phyloP scores from a whole-genome alignment of 2,888 invertebrate species.

The Perdita meconis region DNA sequence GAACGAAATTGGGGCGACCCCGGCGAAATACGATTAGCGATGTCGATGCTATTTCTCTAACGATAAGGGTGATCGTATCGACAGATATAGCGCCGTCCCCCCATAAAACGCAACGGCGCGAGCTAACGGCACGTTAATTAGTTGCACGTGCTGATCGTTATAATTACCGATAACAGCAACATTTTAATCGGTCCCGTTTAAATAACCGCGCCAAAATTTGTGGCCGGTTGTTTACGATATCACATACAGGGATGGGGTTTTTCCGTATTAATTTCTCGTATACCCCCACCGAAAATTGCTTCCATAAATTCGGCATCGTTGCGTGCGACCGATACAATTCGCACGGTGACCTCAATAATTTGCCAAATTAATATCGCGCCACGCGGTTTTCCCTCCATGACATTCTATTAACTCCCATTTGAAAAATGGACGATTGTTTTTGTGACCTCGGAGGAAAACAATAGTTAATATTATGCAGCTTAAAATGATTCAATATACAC shows the following conservation, averaged over 20 bases:
- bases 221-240: slow-evolving; percentile 55
- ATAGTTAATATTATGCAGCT: too few species aligned
- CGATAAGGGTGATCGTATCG: slow-evolving; percentile 15
- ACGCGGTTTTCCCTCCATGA: not conserved
- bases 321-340: slow-evolving; percentile 31
- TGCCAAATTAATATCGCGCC: slow-evolving; percentile 46
- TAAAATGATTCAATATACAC: too few species aligned
- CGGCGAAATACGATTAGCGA: not conserved
- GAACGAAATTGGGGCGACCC: not conserved
- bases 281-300: slow-evolving; percentile 46
- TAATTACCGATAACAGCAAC: slow-evolving; percentile 62
- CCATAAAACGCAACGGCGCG: slow-evolving; percentile 18
- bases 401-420: not conserved
- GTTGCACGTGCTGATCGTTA: slow-evolving; percentile 51
- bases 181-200: slow-evolving; percentile 59
- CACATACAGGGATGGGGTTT: slow-evolving; percentile 7
- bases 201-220: slow-evolving; percentile 58
- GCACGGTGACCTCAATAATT: slow-evolving; percentile 37
- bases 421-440: not conserved
- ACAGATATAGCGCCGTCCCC: slow-evolving; percentile 17
- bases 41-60: not conserved
- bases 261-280: slow-evolving; percentile 55
- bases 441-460: too few species aligned
- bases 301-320: slow-evolving; percentile 50
- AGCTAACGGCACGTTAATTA: slow-evolving; percentile 55